These are phyloP conservation scores for Tipula confusa DNA, from an alignment of 2,888 invertebrate species.

Conservation along the genomic window DNA sequence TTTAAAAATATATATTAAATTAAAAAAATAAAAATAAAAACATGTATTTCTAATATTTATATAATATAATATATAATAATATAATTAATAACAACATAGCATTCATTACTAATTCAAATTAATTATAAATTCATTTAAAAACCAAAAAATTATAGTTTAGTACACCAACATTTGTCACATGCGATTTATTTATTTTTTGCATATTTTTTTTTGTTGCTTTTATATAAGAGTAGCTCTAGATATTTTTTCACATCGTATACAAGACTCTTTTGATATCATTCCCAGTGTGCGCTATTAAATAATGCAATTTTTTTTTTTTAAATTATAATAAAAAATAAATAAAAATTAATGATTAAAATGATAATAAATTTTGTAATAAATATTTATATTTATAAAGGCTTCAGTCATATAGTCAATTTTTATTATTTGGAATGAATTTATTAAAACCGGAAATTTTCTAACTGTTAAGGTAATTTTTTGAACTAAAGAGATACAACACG, in stretches of 20 bases:
- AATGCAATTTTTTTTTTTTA: neutral
- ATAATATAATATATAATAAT: neutral
- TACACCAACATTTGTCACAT: slow-evolving; percentile 30
- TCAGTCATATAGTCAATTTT: neutral
- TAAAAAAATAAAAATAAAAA: neutral
- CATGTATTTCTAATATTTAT: neutral
- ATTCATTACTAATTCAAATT: slow-evolving; percentile 4
- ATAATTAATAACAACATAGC: neutral
- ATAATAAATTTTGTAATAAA: neutral
- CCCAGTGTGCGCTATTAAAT: slow-evolving; percentile 28
- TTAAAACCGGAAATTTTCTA: too few relatives aligned
- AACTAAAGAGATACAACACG: too few relatives aligned
- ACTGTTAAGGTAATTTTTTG: too few relatives aligned
- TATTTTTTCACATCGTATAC: slow-evolving; percentile 14
- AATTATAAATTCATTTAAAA: slow-evolving; percentile 4
- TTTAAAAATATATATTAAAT: neutral
- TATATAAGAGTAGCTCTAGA: slow-evolving; percentile 13
- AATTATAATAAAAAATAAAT: neutral
- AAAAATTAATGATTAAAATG: neutral
- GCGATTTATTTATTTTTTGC: slow-evolving; percentile 26
- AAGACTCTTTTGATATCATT: slow-evolving; percentile 30
- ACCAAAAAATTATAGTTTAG: slow-evolving; percentile 26
- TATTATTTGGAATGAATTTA: neutral
- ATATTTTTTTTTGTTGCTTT: slow-evolving; percentile 8
- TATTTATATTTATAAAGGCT: neutral